phyloP scores from a whole-genome alignment of 1,140 invertebrate genomes.

The Pteromalus puparum region DNA sequence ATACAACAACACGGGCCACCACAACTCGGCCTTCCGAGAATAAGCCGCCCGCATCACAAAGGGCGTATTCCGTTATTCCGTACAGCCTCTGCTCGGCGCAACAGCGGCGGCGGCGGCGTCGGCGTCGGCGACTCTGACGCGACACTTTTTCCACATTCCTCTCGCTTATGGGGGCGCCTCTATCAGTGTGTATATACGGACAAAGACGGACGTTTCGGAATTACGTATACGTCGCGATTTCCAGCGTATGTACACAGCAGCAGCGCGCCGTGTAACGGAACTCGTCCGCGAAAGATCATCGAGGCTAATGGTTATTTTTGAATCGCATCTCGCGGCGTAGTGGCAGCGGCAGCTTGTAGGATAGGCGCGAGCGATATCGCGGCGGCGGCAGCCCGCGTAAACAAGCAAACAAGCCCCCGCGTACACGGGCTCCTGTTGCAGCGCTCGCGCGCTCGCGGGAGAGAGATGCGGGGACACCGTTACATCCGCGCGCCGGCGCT shows the following conservation, averaged over 20 bases:
- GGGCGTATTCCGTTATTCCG: background rate
- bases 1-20: background rate
- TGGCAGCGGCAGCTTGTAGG: background rate
- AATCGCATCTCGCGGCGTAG: background rate
- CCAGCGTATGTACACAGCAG: background rate
- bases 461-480: constrained; percentile 2
- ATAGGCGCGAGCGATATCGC: constrained; percentile 2
- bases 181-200: background rate
- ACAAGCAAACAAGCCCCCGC: constrained; percentile 2
- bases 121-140: background rate
- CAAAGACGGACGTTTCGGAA: background rate
- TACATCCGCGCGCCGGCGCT: background rate
- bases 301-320: constrained; percentile 1
- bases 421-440: background rate
- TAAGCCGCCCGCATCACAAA: constrained; percentile 2
- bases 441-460: background rate
- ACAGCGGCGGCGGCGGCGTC: too few species aligned
- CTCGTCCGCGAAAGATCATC: background rate
- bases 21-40: background rate
- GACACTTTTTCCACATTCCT: background rate
- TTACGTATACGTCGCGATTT: background rate
- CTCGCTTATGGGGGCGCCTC: background rate
- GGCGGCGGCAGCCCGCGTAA: background rate
- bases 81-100: background rate
- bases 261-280: background rate